These are phyloP conservation scores for Marisa cornuarietis DNA, from an alignment of 1,140 invertebrate genomes.

Conservation along the genomic window DNA sequence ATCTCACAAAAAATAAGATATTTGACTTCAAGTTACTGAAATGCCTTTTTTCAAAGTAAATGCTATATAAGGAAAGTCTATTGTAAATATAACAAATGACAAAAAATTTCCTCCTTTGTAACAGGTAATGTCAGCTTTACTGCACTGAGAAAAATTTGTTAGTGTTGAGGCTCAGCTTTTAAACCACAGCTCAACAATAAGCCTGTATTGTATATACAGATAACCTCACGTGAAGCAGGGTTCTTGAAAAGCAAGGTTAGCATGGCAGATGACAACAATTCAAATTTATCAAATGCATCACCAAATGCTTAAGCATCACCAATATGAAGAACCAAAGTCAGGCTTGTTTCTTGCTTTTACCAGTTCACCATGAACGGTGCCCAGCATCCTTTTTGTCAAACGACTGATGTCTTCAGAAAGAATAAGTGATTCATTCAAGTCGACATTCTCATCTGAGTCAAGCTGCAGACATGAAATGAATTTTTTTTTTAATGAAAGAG, in stretches of 20 bases:
- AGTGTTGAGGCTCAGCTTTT: background rate
- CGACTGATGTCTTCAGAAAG: conserved; percentile 51
- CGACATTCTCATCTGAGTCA: conserved; percentile 43
- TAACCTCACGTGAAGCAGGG: background rate
- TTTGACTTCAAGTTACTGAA: no score
- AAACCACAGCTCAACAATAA: background rate
- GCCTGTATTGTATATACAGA: background rate
- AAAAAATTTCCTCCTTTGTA: no score
- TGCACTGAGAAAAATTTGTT: no score
- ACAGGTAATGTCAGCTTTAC: no score
- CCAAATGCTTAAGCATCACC: conserved; percentile 30
- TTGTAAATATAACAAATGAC: no score
- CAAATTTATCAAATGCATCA: no score
- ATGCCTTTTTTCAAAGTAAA: no score
- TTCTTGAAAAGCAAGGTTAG: background rate
- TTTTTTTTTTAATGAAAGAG: background rate
- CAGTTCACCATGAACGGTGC: conserved; percentile 46
- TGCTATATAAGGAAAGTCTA: no score
- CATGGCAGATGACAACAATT: background rate
- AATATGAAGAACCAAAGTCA: conserved; percentile 53
- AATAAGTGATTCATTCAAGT: conserved; percentile 47
- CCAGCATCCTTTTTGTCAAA: conserved; percentile 51
- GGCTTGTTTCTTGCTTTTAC: conserved; percentile 29
- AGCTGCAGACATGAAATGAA: conserved; percentile 20
- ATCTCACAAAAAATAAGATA: no score